A percentile compares a stretch with the other conserved stretches of the same genome.
Conservation (phyloP, 2,888 invertebrate species). For the Gerris lacustris region DNA sequence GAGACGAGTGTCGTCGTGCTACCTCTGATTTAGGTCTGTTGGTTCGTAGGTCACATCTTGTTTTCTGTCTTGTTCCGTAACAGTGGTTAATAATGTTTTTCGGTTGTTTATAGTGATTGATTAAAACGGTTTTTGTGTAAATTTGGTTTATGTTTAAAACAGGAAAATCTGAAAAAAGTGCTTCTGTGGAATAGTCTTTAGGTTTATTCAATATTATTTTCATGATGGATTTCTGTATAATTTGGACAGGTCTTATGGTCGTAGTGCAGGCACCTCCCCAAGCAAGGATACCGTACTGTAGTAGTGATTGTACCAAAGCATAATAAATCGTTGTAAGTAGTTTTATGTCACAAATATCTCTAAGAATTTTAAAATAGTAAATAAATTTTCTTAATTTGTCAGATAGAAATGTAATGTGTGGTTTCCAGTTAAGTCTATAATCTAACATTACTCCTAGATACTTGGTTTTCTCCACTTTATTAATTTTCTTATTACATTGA, state of each 20-base stretch:
- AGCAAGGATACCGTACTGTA: conserved; percentile 9
- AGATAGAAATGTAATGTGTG: conserved; percentile 8
- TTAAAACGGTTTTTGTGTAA: neutral
- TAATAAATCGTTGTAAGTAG: neutral
- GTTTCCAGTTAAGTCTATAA: conserved; percentile 8
- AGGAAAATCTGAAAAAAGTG: no score
- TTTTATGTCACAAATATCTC: neutral
- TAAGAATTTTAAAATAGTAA: conserved; percentile 2
- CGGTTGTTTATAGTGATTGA: neutral
- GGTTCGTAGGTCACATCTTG: neutral
- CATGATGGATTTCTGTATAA: conserved; percentile 6
- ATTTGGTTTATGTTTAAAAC: neutral
- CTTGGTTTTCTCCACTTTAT: conserved; percentile 6
- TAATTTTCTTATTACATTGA: conserved; percentile 6
- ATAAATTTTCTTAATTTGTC: no score
- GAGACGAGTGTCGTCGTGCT: neutral
- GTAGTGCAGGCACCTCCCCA: conserved; percentile 6
- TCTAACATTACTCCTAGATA: conserved; percentile 11
- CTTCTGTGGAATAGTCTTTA: neutral
- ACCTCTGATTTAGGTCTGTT: neutral
- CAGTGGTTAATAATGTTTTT: neutral
- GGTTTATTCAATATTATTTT: conserved; percentile 7
- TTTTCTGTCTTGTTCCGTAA: neutral
- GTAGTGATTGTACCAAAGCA: conserved; percentile 11
- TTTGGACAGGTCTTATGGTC: neutral